phyloP scores from a whole-genome alignment of 2,888 invertebrate species.

The Parascotia fuliginaria region DNA sequence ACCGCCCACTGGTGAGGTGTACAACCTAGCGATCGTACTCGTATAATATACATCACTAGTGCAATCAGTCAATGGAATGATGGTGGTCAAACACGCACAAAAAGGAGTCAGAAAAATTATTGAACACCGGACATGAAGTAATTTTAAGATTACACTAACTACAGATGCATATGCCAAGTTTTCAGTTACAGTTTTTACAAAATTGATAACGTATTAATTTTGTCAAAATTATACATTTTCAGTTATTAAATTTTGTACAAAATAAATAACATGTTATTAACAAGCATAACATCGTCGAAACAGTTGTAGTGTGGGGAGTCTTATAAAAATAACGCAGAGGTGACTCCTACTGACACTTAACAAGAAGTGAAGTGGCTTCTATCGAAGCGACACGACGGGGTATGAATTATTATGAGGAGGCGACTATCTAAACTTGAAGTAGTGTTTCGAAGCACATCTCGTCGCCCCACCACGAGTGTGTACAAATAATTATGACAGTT shows the following conservation, averaged over 20 bases:
- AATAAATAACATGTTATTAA: conserved; percentile 22
- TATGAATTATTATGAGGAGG: conserved; percentile 70
- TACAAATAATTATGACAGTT: conserved; percentile 78
- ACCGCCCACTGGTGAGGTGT: no score
- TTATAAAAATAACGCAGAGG: conserved; percentile 68
- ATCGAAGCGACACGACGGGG: conserved; percentile 55
- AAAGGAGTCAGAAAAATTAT: no score
- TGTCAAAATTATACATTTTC: no score
- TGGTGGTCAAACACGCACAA: no score
- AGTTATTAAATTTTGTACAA: not conserved
- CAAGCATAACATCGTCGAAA: conserved; percentile 28
- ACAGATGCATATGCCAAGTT: no score
- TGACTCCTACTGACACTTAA: conserved; percentile 67
- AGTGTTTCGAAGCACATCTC: conserved; percentile 64
- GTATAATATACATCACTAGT: no score
- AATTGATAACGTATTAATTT: no score
- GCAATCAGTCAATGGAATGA: no score
- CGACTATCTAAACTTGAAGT: conserved; percentile 69
- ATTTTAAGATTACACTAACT: no score
- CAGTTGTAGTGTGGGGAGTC: conserved; percentile 35
- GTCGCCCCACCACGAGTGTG: conserved; percentile 53
- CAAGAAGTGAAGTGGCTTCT: conserved; percentile 69
- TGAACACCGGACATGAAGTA: no score
- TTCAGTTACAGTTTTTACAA: no score
- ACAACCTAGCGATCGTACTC: no score